phyloP scores from a whole-genome alignment of 2,113 vertebrate species.

The Lota lota region DNA sequence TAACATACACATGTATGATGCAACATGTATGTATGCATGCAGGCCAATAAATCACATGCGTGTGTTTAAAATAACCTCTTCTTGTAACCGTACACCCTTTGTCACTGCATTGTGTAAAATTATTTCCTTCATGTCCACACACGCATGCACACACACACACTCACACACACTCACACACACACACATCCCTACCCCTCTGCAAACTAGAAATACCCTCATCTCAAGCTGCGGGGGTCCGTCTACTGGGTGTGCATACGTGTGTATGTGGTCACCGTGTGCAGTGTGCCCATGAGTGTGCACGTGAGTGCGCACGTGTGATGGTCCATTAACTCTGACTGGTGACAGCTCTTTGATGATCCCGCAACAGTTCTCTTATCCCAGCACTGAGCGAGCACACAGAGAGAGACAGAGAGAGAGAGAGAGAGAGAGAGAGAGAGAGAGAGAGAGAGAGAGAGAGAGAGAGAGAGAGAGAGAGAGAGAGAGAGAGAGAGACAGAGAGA shows the following conservation, averaged over 20 bases:
- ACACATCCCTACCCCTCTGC: neutral
- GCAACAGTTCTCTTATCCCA: slow-evolving; percentile 58
- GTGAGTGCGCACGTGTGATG: slow-evolving; percentile 48
- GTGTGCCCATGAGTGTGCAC: slow-evolving; percentile 13
- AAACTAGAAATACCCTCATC: too few species aligned
- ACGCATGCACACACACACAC: slow-evolving; percentile 42
- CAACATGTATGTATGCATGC: slow-evolving; percentile 23
- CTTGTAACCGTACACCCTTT: too few species aligned
- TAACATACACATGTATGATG: slow-evolving; percentile 21
- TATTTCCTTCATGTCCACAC: too few species aligned
- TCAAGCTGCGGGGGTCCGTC: too few species aligned
- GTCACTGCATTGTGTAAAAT: too few species aligned
- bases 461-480: too few species aligned
- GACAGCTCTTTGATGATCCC: slow-evolving; percentile 63
- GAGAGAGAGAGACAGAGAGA: slow-evolving; percentile 1
- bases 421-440: slow-evolving; percentile 10
- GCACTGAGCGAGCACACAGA: slow-evolving; percentile 14
- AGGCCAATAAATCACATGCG: slow-evolving; percentile 14
- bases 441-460: too few species aligned
- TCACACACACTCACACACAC: neutral
- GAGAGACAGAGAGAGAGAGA: neutral
- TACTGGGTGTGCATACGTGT: too few species aligned
- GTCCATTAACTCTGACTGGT: slow-evolving; percentile 68
- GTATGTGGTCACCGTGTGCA: slow-evolving; percentile 7
- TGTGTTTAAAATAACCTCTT: slow-evolving; percentile 25